These are phyloP conservation scores for Callimorpha dominula DNA, from an alignment of 2,888 invertebrate genomes.

Conservation along the genomic window DNA sequence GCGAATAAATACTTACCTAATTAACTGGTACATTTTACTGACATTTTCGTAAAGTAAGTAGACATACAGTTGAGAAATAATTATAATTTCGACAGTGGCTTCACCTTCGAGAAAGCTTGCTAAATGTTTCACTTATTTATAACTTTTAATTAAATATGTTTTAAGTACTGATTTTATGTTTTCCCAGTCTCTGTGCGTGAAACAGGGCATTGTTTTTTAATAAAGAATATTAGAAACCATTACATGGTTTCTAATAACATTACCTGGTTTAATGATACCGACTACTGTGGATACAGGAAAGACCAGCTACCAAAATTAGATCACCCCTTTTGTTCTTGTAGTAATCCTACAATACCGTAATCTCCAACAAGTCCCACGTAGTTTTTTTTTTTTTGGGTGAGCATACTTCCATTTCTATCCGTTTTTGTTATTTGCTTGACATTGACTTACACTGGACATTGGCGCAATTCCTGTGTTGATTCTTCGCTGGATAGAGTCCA, in stretches of 20 bases:
- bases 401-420: too few species aligned
- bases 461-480: too few species aligned
- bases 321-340: background rate
- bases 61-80: constrained; percentile 32
- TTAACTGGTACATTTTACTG: constrained; percentile 24
- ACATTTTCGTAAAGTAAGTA: constrained; percentile 19
- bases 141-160: constrained; percentile 35
- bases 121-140: constrained; percentile 32
- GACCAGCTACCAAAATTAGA: background rate
- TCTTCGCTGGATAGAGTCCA: too few species aligned
- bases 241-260: too few species aligned
- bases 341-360: background rate
- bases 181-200: background rate
- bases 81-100: constrained; percentile 34
- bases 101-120: constrained; percentile 22
- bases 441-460: too few species aligned
- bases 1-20: constrained; percentile 28
- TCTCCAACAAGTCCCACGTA: too few species aligned
- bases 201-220: background rate
- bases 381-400: too few species aligned
- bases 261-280: background rate
- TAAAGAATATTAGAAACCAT: too few species aligned
- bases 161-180: constrained; percentile 13
- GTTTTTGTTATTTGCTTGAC: too few species aligned
- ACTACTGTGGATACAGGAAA: background rate